A percentile compares a stretch with the other conserved stretches of the same genome.
These are phyloP conservation scores for Oryzias celebensis DNA, from an alignment of 2,113 vertebrate species.

Conservation along the genomic window DNA sequence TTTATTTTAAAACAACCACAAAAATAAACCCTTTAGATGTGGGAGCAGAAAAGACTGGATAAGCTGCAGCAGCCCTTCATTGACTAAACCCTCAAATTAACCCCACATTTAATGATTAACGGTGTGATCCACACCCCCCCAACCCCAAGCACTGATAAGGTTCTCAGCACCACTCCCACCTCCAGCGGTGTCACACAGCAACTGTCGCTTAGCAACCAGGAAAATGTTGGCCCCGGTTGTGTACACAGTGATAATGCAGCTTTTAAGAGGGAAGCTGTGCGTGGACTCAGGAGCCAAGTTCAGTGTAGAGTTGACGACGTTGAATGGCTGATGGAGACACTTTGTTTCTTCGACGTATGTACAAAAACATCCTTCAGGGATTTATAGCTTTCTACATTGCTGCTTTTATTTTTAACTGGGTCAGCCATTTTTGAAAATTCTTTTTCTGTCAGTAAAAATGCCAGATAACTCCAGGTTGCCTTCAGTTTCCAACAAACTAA, in stretches of 20 bases:
- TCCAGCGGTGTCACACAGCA: slow-evolving; percentile 78
- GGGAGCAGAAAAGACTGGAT: neutral
- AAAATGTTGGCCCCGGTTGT: slow-evolving; percentile 60
- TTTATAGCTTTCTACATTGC: too few species aligned
- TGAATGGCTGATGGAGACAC: too few species aligned
- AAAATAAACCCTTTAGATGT: neutral
- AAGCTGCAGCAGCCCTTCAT: neutral
- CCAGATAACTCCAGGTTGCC: too few species aligned
- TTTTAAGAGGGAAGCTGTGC: slow-evolving; percentile 33
- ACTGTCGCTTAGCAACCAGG: slow-evolving; percentile 86
- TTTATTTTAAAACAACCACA: slow-evolving; percentile 30
- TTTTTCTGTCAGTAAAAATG: too few species aligned
- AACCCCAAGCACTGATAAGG: slow-evolving; percentile 12
- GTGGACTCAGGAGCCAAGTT: slow-evolving; percentile 4
- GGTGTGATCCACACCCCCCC: slow-evolving; percentile 13
- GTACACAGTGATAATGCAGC: slow-evolving; percentile 51
- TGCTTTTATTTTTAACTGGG: too few species aligned
- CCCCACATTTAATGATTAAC: slow-evolving; percentile 17
- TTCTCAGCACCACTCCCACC: slow-evolving; percentile 51
- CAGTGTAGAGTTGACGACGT: too few species aligned
- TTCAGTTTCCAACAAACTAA: too few species aligned
- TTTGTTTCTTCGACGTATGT: too few species aligned
- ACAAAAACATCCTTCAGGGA: too few species aligned
- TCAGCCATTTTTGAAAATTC: too few species aligned
- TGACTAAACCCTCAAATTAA: slow-evolving; percentile 34